These are phyloP conservation scores for Ursus arctos DNA, from an alignment of 2,113 vertebrate species.

Conservation along the genomic window DNA sequence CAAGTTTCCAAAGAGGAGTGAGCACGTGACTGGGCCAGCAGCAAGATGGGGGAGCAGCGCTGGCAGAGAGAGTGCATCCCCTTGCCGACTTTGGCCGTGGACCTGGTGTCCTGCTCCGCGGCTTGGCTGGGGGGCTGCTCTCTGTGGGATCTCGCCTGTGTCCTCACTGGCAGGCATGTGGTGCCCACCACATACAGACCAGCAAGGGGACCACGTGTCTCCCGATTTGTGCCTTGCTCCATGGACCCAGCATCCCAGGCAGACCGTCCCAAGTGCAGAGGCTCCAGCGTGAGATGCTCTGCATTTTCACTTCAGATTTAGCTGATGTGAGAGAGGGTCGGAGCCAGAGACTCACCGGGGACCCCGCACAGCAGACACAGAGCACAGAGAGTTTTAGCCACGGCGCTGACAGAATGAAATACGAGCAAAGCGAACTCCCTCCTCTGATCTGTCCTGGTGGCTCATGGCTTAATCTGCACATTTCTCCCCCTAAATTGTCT, in stretches of 20 bases:
- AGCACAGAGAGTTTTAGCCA: accelerated
- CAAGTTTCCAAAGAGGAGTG: not conserved
- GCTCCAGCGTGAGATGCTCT: accelerated
- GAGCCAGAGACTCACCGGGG: not conserved
- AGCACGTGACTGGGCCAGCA: accelerated
- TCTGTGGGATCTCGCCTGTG: not conserved
- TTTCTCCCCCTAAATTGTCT: not conserved
- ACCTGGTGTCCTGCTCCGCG: accelerated
- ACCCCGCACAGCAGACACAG: accelerated
- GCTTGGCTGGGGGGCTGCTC: not conserved
- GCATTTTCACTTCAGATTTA: accelerated
- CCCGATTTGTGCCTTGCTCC: not conserved
- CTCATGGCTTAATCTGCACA: not conserved
- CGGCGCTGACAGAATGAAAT: accelerated
- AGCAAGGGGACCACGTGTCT: accelerated
- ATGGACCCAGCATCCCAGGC: not conserved
- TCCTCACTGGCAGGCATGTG: not conserved
- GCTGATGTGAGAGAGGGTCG: accelerated
- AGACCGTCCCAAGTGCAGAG: not conserved
- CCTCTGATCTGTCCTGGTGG: not conserved
- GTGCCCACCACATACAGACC: not conserved
- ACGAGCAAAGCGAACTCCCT: not conserved
- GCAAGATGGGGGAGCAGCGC: accelerated
- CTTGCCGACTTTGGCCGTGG: not conserved
- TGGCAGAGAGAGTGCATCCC: not conserved